Conservation (phyloP, 2,113 vertebrate species). For the Apodemus speciosus region DNA sequence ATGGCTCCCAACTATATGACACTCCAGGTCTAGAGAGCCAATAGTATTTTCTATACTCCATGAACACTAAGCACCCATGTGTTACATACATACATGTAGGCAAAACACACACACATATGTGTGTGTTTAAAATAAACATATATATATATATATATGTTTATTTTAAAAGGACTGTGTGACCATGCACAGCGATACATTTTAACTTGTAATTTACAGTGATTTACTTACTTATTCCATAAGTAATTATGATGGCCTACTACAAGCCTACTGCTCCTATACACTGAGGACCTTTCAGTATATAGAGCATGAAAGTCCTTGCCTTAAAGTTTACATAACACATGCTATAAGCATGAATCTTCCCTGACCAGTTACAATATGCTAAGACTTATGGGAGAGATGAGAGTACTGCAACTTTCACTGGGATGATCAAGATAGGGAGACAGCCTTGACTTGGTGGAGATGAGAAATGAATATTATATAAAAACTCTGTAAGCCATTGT, state of each 20-base stretch:
- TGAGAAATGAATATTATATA: neutral
- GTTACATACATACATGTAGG: neutral
- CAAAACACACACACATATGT: neutral
- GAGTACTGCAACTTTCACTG: constrained; percentile 36
- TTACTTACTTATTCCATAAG: constrained; percentile 3
- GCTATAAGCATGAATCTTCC: neutral
- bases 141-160: neutral
- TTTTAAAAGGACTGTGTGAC: neutral
- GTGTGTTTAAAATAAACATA: no score
- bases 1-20: neutral
- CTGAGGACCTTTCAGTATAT: constrained; percentile 23
- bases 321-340: neutral
- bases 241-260: neutral
- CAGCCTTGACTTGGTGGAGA: constrained; percentile 12
- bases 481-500: neutral
- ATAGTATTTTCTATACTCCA: neutral
- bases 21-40: neutral
- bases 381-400: neutral
- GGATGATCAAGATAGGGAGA: neutral
- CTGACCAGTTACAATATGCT: constrained; percentile 1
- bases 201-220: constrained; percentile 29
- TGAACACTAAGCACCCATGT: neutral
- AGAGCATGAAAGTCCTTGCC: constrained; percentile 11
- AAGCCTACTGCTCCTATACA: constrained; percentile 8
- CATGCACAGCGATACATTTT: constrained; percentile 3